Evolutionary conservation across 2,888 invertebrate species (phyloP), one percentile per base, ranked within the genome.

Genomic region (Nineta flava): DNA sequence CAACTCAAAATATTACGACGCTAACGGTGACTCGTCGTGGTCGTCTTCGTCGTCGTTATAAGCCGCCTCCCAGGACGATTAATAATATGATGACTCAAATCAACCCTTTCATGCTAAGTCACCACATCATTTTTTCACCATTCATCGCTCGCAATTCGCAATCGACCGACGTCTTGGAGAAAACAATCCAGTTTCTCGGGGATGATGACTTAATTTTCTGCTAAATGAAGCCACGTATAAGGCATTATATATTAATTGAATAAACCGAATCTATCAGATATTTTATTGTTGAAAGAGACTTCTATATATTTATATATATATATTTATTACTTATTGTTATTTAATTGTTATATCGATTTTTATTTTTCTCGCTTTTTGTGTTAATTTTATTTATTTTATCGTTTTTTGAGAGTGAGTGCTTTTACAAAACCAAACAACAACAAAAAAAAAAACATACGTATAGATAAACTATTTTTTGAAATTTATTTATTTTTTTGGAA

Each of bases 111-210:
- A n/a, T 38, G n/a, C 15, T 38, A 3, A 38, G 15, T 13, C 38
- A 38, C 15, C 3, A 13, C 15, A 38, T 38, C 15, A 13, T 13
- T 15, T 38, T 15, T 13, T 13, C 55, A 64, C 72, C 81, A 83
- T 82, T 83, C 82, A 82, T 83, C 83, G 83, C 83, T 83, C 80
- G 80, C 83, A 80, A 83, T 83, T 83, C 82, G 83, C 83, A 84
- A 84, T 84, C 87, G 86, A 87, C 83, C 86, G 86, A 87, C 87
- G 86, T 86, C 86, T 87, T 84, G 83, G 79, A 79, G 71, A 73
- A 40, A 26, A 65, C 62, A 68, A 26, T 26, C 62, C 57, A 57
- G 57, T 74, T 73, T 67, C 73, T 77, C 77, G 76, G 77, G 77
- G 76, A 80, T 76, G 76, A 81, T 81, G 81, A 81, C 79, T 80